These are phyloP conservation scores for Cactoblastis cactorum DNA, from an alignment of 2,888 invertebrate genomes.

Conservation along the genomic window DNA sequence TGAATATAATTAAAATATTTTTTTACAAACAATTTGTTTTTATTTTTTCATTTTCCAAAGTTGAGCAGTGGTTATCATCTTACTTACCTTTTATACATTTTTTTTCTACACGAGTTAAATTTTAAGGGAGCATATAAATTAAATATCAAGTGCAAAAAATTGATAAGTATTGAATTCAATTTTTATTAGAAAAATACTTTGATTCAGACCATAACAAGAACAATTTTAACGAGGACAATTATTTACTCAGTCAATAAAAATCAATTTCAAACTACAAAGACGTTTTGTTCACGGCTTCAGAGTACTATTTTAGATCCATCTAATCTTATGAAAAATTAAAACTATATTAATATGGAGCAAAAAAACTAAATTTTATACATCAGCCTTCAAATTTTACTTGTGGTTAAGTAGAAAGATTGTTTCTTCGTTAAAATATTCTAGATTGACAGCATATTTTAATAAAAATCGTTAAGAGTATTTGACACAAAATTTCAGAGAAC, in stretches of 20 bases:
- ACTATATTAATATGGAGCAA: background rate
- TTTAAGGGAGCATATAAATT: too few relatives aligned
- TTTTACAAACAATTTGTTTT: constrained; percentile 1
- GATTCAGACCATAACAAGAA: constrained; percentile 20
- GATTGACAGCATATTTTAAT: too few relatives aligned
- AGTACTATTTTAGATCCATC: background rate
- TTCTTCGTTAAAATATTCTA: too few relatives aligned
- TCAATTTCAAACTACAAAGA: too few relatives aligned
- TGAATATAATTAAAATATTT: constrained; percentile 4
- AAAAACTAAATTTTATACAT: background rate
- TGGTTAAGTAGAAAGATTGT: too few relatives aligned
- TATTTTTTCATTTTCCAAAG: background rate
- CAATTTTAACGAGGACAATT: constrained; percentile 13
- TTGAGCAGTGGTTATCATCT: too few relatives aligned
- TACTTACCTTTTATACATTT: too few relatives aligned
- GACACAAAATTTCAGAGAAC: too few relatives aligned
- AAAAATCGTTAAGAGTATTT: too few relatives aligned
- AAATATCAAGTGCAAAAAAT: background rate
- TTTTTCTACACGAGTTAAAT: too few relatives aligned
- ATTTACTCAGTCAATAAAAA: background rate
- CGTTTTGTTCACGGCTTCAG: too few relatives aligned
- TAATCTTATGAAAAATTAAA: background rate
- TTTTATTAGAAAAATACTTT: constrained; percentile 23
- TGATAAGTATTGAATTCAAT: background rate
- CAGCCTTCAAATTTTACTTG: background rate